Conservation (phyloP, 2,888 invertebrate species). For the Villa cingulata region DNA sequence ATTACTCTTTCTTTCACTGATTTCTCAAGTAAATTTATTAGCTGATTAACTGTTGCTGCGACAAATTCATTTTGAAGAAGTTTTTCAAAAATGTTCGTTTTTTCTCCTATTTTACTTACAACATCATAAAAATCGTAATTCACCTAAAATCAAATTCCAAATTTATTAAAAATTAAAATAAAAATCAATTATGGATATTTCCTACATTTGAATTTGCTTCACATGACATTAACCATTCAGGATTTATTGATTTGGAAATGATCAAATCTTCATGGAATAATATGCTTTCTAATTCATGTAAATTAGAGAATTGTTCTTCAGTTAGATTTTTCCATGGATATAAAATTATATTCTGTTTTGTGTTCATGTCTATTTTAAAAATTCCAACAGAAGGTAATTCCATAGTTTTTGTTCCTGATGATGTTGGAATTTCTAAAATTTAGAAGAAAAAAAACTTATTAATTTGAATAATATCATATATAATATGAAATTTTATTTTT, state of each 20-base stretch:
- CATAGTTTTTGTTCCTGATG: slow-evolving; percentile 23
- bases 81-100: slow-evolving; percentile 29
- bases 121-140: slow-evolving; percentile 18
- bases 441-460: no score
- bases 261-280: slow-evolving; percentile 10
- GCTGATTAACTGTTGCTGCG: slow-evolving; percentile 33
- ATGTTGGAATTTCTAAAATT: not conserved
- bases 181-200: not conserved
- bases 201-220: no score
- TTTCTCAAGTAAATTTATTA: slow-evolving; percentile 41
- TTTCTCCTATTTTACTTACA: slow-evolving; percentile 5
- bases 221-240: slow-evolving; percentile 14
- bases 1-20: slow-evolving; percentile 47
- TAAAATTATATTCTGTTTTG: slow-evolving; percentile 29
- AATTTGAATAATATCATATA: no score
- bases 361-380: slow-evolving; percentile 30
- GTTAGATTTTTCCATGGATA: slow-evolving; percentile 20
- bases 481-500: no score
- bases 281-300: slow-evolving; percentile 7
- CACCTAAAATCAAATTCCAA: slow-evolving; percentile 16
- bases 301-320: slow-evolving; percentile 3
- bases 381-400: slow-evolving; percentile 53
- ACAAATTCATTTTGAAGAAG: slow-evolving; percentile 35
- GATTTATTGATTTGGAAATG: slow-evolving; percentile 12
- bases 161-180: no score